Evolutionary conservation across 92 coral and sea anemone genomes (phyloP).

Genomic region (Parazoanthus atlanticus): DNA sequence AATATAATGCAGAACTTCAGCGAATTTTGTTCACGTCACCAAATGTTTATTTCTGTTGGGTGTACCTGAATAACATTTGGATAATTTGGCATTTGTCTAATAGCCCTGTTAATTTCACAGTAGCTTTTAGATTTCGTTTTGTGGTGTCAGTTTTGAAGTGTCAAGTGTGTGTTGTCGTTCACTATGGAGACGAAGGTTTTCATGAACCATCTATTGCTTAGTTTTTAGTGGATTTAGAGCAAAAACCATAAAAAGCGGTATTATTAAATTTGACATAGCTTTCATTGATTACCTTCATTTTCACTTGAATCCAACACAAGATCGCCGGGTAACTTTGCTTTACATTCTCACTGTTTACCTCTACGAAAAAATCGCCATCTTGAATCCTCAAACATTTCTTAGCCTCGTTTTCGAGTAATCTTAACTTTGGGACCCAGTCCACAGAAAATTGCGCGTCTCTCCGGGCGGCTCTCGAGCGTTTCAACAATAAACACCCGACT

Average conservation of each 20-base stretch:
- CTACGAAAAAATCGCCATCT: slow-evolving; percentile 25
- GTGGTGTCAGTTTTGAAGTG: neutral
- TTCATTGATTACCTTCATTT: slow-evolving; percentile 25
- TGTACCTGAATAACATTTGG: neutral
- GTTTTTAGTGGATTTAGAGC: neutral
- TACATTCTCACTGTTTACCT: slow-evolving; percentile 28
- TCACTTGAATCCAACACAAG: slow-evolving; percentile 4
- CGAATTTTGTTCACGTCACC: no score
- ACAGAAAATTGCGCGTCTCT: no score
- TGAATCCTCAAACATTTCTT: neutral
- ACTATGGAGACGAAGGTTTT: slow-evolving; percentile 39
- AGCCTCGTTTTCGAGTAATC: slow-evolving; percentile 29
- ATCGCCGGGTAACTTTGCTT: neutral
- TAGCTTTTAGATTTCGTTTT: neutral
- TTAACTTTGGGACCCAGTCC: slow-evolving; percentile 5
- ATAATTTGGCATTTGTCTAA: neutral
- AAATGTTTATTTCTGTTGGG: no score
- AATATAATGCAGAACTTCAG: no score
- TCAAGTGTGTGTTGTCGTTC: slow-evolving; percentile 20
- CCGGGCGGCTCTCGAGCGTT: no score
- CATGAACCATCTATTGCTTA: neutral
- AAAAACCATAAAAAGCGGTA: neutral
- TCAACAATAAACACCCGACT: no score
- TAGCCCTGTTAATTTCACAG: neutral
- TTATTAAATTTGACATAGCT: neutral